These are phyloP conservation scores for Ceyx melanurus DNA, from an alignment of 2,113 vertebrate species.

Conservation along the genomic window DNA sequence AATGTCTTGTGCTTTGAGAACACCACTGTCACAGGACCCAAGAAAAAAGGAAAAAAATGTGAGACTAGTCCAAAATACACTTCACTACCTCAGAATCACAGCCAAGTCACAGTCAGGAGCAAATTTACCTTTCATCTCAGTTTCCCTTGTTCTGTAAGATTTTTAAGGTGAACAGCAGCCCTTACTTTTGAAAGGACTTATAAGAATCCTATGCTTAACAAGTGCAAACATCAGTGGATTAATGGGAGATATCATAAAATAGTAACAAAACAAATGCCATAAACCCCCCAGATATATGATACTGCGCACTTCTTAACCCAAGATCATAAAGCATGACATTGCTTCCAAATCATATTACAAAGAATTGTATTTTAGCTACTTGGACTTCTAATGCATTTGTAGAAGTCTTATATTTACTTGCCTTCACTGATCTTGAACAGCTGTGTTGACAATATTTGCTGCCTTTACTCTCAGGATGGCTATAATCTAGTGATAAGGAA, in stretches of 20 bases:
- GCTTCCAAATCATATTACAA: background rate
- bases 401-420: background rate
- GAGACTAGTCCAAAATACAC: background rate
- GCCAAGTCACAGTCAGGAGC: background rate
- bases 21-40: background rate
- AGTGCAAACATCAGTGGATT: background rate
- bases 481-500: background rate
- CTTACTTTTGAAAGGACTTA: background rate
- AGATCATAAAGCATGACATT: background rate
- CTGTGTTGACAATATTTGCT: background rate
- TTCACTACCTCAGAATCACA: accelerated
- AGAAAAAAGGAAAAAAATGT: background rate
- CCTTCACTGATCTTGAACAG: background rate
- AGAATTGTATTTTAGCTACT: background rate
- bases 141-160: background rate
- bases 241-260: background rate
- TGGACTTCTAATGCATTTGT: background rate
- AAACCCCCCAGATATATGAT: background rate
- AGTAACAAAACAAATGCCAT: background rate
- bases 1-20: background rate
- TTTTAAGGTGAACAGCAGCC: background rate
- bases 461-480: background rate
- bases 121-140: background rate
- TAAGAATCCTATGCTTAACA: background rate
- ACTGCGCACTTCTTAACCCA: background rate